Evolutionary conservation across 2,113 vertebrate genomes (phyloP), one percentile per base, ranked within the genome.

Genomic region (Xenopus laevis): DNA sequence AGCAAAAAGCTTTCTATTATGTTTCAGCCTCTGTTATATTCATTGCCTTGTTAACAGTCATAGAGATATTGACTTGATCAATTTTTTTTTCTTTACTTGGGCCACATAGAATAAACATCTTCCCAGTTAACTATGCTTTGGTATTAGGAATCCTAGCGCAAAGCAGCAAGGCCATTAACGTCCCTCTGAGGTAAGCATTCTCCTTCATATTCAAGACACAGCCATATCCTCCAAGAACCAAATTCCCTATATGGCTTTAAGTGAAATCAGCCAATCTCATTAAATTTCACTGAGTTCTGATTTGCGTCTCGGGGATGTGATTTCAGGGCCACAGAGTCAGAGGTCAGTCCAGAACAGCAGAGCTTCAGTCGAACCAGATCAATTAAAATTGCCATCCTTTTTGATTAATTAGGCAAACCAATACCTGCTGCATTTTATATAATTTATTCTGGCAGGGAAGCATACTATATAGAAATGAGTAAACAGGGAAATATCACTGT

Each of bases 281-380:
- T 9, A 8, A 11, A 45, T 55, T 55, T 55, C 75, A 9, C 13
- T 1, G 17, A 21, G 4, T 65, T 72, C 57, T 67, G 46, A 0
- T 7, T 20, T 18, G 66, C 27, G 70, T 66, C 65, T 15, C n/a
- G 1, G 0, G 17, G 18, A 1, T 0, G 8, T 1, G n/a, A 68
- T 4, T 15, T 9, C 12, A 3, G 0, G 0, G 0, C 18, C 17
- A 12, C 15, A 8, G 15, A n/a, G 57, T 69, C 57, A 15, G 1
- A 20, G 53, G 21, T 23, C n/a, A 8, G 27, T 33, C 68, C 18
- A 13, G 10, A 3, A 45, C 1, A 63, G 72, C 18, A 50, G 44
- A 44, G 47, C 1, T n/a, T 17, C 30, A 0, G 0, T 59, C 4
- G 9, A 52, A 15, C 60, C 71, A 77, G 57, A 65, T 65, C 60